These are phyloP conservation scores for Dromius quadrimaculatus DNA, from an alignment of 2,888 invertebrate genomes.

Conservation along the genomic window DNA sequence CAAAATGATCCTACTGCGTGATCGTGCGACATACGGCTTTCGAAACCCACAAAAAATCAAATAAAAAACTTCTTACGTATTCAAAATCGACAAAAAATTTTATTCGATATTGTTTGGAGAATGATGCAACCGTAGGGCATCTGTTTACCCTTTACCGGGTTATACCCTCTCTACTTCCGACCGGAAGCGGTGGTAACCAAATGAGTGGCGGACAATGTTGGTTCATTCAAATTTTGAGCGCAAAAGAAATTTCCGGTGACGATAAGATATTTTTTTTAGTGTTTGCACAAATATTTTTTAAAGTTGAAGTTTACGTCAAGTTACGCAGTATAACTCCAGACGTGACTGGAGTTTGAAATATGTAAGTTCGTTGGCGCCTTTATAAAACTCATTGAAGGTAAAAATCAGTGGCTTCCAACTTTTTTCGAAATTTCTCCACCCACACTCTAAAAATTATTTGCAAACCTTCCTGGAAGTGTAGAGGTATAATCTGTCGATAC, in stretches of 20 bases:
- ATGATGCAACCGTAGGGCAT: constrained; percentile 15
- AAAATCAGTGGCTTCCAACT: too few species aligned
- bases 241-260: constrained; percentile 29
- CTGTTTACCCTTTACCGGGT: constrained; percentile 39
- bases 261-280: background rate
- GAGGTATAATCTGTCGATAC: background rate
- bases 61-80: constrained; percentile 8
- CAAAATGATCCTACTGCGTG: constrained; percentile 19
- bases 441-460: too few species aligned
- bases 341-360: constrained; percentile 23
- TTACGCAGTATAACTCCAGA: constrained; percentile 15
- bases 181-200: constrained; percentile 3
- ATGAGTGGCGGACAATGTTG: constrained; percentile 11
- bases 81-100: background rate
- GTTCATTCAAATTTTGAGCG: constrained; percentile 13
- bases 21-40: constrained; percentile 20
- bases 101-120: constrained; percentile 29
- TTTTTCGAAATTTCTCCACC: too few species aligned
- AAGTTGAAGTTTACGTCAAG: constrained; percentile 13
- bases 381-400: too few species aligned
- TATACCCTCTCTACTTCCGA: constrained; percentile 9
- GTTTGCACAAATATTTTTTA: constrained; percentile 4
- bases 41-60: constrained; percentile 13
- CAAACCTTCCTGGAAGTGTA: constrained; percentile 3
- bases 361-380: constrained; percentile 25